phyloP scores from a whole-genome alignment of 2,797 vertebrate species.

The Acropternis orthonyx region DNA sequence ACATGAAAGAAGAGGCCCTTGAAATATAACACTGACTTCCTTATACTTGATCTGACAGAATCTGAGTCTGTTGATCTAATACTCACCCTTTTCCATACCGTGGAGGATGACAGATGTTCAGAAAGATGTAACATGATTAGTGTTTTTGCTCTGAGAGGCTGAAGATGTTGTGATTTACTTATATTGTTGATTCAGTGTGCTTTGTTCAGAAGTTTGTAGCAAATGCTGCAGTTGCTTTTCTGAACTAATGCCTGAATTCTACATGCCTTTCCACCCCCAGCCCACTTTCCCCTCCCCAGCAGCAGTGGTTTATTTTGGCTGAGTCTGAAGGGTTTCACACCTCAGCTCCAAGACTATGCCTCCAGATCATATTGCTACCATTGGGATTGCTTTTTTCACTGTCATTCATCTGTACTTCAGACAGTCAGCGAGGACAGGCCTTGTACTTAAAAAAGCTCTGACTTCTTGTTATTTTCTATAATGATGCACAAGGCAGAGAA shows the following conservation, averaged over 20 bases:
- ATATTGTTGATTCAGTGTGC: constrained; percentile 6
- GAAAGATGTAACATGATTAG: constrained; percentile 19
- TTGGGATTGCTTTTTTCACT: constrained; percentile 27
- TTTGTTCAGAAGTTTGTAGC: constrained; percentile 42
- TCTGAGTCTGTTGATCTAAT: constrained; percentile 16
- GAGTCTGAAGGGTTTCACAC: constrained; percentile 26
- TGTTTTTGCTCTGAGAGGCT: constrained; percentile 17
- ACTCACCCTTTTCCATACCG: neutral
- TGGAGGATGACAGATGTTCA: constrained; percentile 44
- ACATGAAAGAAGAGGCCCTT: neutral
- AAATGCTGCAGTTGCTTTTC: constrained; percentile 17
- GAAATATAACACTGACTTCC: neutral
- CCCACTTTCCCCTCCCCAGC: neutral
- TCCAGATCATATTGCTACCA: constrained; percentile 32
- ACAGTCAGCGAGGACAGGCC: constrained; percentile 13
- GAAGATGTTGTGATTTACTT: constrained; percentile 48
- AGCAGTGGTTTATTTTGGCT: constrained; percentile 35
- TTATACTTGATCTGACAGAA: neutral
- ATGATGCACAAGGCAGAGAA: constrained; percentile 51
- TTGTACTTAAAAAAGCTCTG: constrained; percentile 34
- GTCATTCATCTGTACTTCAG: constrained; percentile 50
- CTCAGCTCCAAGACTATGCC: constrained; percentile 5
- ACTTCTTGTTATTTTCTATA: constrained; percentile 53
- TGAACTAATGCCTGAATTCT: constrained; percentile 15
- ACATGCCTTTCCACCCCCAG: neutral